Conservation (phyloP, 2,113 vertebrate genomes). For the Calidris pygmaea region DNA sequence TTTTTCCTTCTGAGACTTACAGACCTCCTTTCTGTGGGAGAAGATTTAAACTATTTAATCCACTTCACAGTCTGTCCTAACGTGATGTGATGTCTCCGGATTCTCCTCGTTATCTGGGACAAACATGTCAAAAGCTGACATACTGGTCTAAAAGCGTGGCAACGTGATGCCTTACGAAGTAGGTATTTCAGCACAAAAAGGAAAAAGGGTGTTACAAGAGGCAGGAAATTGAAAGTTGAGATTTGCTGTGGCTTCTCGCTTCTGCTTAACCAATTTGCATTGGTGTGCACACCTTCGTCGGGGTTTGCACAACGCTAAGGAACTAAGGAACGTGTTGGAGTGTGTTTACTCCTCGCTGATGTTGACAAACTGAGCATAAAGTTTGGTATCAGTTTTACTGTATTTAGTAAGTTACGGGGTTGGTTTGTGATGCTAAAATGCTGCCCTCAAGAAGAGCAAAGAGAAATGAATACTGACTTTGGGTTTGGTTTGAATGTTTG, state of each 20-base stretch:
- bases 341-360: background rate
- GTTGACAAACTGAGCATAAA: background rate
- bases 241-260: background rate
- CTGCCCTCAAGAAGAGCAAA: background rate
- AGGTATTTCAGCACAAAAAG: background rate
- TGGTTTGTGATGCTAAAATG: background rate
- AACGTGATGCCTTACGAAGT: accelerated
- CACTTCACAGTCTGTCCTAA: background rate
- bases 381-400: background rate
- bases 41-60: background rate
- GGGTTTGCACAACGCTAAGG: background rate
- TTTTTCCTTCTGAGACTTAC: background rate
- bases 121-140: background rate
- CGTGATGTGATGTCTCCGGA: background rate
- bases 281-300: background rate
- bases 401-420: background rate
- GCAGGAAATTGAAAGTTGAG: background rate
- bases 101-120: background rate
- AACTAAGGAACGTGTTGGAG: background rate
- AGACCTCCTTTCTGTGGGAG: conserved; percentile 41
- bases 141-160: background rate
- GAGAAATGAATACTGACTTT: background rate
- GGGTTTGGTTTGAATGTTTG: background rate
- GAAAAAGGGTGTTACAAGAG: background rate
- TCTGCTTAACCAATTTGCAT: background rate